Conservation (phyloP, 2,888 invertebrate species). For the Hoplodrina blanda region DNA sequence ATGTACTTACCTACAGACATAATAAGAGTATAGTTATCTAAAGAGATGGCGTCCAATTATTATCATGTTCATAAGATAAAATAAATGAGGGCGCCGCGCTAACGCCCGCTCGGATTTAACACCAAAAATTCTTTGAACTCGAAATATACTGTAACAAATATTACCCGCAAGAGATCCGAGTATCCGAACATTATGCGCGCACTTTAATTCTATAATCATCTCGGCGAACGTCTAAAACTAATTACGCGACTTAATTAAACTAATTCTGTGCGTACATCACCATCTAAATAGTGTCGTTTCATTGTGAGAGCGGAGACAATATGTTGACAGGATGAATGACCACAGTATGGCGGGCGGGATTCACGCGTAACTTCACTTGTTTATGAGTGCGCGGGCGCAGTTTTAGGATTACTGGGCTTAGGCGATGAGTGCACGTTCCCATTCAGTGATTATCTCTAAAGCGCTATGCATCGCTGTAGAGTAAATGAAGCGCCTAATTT, state of each 20-base stretch:
- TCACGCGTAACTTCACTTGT: constrained; percentile 87
- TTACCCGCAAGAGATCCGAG: constrained; percentile 70
- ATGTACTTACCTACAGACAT: constrained; percentile 47
- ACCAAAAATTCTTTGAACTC: constrained; percentile 76
- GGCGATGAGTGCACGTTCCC: constrained; percentile 86
- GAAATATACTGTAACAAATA: constrained; percentile 72
- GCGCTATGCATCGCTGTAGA: constrained; percentile 76
- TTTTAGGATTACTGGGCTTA: constrained; percentile 87
- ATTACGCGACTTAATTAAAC: constrained; percentile 88
- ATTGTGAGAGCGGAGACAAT: constrained; percentile 88
- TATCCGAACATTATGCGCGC: constrained; percentile 71
- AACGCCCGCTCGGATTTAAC: constrained; percentile 67
- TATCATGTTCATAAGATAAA: constrained; percentile 70
- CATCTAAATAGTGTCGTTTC: constrained; percentile 86
- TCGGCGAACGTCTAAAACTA: constrained; percentile 79
- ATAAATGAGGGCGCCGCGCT: constrained; percentile 67
- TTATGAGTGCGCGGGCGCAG: constrained; percentile 86
- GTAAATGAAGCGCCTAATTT: constrained; percentile 89
- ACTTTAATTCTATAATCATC: constrained; percentile 76
- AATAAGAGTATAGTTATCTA: constrained; percentile 49
- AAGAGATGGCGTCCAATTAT: constrained; percentile 66
- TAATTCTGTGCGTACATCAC: constrained; percentile 85
- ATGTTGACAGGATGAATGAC: constrained; percentile 89
- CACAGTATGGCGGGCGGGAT: constrained; percentile 86
- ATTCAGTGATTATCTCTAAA: constrained; percentile 87